A percentile compares a stretch with the other conserved stretches of the same genome.
Conservation (phyloP, 2,888 invertebrate species). For the Trissolcus brochymenae region DNA sequence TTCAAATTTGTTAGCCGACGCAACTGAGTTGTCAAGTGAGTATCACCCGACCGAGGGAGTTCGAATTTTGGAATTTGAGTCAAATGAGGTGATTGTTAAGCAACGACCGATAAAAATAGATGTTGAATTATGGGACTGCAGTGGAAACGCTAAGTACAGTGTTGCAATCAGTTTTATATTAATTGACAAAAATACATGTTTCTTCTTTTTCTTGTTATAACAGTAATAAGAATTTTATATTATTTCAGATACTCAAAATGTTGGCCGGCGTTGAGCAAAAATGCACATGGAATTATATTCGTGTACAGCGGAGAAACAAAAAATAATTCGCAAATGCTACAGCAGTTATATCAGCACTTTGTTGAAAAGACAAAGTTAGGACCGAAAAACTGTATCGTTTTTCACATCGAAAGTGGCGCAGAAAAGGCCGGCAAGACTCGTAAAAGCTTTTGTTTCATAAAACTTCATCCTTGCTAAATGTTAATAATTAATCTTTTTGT, state of each 20-base stretch:
- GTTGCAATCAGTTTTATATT: too few relatives aligned
- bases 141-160: constrained; percentile 84
- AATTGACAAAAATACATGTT: too few relatives aligned
- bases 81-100: constrained; percentile 79
- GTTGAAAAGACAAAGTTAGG: constrained; percentile 82
- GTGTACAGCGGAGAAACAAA: constrained; percentile 81
- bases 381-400: constrained; percentile 82
- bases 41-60: constrained; percentile 85
- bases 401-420: constrained; percentile 76
- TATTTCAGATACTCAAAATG: constrained; percentile 82
- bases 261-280: constrained; percentile 86
- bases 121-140: constrained; percentile 88
- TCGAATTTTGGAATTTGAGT: constrained; percentile 87
- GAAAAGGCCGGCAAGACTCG: constrained; percentile 34
- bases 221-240: too few relatives aligned
- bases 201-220: too few relatives aligned
- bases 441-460: constrained; percentile 2
- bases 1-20: constrained; percentile 85
- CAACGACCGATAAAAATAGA: constrained; percentile 81
- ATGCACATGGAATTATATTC: constrained; percentile 83
- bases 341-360: constrained; percentile 82
- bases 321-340: constrained; percentile 79
- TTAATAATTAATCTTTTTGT: not conserved
- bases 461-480: not conserved
- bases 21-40: constrained; percentile 80